These are phyloP conservation scores for Rhopalosiphum nymphaeae DNA, from an alignment of 2,888 invertebrate species.

Conservation along the genomic window DNA sequence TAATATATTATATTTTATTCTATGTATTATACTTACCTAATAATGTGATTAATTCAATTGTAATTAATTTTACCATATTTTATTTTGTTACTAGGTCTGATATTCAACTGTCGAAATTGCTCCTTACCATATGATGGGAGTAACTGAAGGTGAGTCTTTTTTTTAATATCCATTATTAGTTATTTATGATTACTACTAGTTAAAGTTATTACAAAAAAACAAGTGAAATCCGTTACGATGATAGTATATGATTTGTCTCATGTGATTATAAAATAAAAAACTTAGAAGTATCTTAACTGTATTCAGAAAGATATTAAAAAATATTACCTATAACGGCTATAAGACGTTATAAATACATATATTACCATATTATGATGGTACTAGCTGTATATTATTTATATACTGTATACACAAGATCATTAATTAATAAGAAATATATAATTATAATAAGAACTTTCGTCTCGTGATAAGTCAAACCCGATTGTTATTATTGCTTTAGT, in stretches of 20 bases:
- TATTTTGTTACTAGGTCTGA: conserved; percentile 32
- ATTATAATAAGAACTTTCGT: neutral
- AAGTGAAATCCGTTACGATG: neutral
- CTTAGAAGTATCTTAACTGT: neutral
- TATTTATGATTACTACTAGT: neutral
- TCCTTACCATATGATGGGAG: conserved; percentile 65
- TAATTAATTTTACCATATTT: neutral
- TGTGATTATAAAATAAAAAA: conserved; percentile 1
- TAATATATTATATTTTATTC: neutral
- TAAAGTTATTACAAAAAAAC: neutral
- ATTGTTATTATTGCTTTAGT: neutral
- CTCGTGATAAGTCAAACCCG: neutral
- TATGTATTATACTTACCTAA: neutral
- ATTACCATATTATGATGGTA: neutral
- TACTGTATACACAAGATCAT: neutral
- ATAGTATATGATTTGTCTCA: neutral
- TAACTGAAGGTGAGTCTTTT: conserved; percentile 60
- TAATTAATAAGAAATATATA: neutral
- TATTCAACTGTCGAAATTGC: conserved; percentile 49
- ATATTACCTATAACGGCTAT: neutral
- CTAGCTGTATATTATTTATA: neutral
- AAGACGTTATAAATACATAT: neutral
- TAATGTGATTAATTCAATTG: neutral
- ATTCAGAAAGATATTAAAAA: neutral
- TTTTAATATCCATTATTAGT: neutral